phyloP scores from a whole-genome alignment of 2,797 vertebrate genomes.

The Gallinago solitaria region DNA sequence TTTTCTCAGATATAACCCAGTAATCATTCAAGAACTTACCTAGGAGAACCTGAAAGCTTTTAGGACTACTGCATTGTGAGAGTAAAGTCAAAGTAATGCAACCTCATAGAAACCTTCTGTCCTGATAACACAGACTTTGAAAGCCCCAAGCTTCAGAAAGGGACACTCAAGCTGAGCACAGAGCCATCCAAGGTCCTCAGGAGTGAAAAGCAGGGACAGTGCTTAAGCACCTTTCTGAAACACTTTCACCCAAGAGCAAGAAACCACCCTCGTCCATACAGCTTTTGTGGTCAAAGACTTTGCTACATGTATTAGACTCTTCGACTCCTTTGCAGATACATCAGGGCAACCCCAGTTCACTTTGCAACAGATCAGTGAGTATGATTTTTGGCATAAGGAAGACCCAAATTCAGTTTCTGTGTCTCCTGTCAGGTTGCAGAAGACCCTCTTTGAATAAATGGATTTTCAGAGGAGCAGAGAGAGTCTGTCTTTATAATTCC shows the following conservation, averaged over 20 bases:
- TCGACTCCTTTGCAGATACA: background rate
- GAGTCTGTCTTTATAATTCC: background rate
- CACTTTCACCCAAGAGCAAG: background rate
- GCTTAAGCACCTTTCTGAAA: background rate
- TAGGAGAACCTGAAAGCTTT: background rate
- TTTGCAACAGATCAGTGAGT: accelerated
- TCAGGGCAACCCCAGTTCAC: background rate
- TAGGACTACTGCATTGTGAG: background rate
- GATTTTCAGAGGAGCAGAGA: background rate
- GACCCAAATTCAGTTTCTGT: background rate
- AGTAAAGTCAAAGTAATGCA: background rate
- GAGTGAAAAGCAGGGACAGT: background rate
- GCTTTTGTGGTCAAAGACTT: background rate
- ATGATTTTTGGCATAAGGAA: background rate
- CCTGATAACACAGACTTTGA: accelerated
- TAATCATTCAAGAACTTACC: background rate
- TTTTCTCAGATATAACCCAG: background rate
- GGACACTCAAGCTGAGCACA: background rate
- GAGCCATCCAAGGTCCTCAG: background rate
- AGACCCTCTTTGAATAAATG: background rate
- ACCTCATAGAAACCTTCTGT: background rate
- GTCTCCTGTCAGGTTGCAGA: background rate
- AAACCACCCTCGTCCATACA: background rate
- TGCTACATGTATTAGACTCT: background rate
- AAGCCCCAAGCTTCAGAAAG: background rate